A percentile compares a stretch with the other conserved stretches of the same genome.
Evolutionary conservation across 2,888 invertebrate species (phyloP).

Genomic region (Agrochola lota): DNA sequence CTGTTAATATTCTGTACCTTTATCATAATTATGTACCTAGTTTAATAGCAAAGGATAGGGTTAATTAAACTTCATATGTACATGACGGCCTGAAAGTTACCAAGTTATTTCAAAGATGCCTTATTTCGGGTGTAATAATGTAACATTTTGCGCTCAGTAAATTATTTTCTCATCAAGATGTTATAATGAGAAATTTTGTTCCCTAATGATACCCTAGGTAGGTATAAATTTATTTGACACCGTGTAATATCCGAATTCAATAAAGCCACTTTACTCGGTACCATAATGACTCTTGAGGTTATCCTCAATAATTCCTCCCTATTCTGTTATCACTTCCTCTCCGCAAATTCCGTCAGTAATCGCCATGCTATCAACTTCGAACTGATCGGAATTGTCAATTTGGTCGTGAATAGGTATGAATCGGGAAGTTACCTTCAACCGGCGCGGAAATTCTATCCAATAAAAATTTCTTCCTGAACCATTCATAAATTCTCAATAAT

Average conservation of each 20-base stretch:
- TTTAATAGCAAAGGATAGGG: background rate
- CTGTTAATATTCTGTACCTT: background rate
- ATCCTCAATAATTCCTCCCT: conserved; percentile 70
- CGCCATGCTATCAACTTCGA: conserved; percentile 71
- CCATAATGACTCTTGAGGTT: conserved; percentile 63
- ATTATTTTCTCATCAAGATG: conserved; percentile 57
- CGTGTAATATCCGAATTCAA: conserved; percentile 59
- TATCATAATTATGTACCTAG: background rate
- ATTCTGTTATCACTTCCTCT: conserved; percentile 71
- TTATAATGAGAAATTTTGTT: conserved; percentile 56
- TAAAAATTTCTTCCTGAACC: conserved; percentile 84
- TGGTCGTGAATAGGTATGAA: conserved; percentile 76
- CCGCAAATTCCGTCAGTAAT: conserved; percentile 69
- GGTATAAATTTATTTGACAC: conserved; percentile 59
- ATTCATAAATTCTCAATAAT: conserved; percentile 88
- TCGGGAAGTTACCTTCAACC: conserved; percentile 81
- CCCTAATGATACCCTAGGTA: background rate
- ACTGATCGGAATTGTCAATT: conserved; percentile 76
- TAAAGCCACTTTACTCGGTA: conserved; percentile 58
- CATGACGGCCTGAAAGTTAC: conserved; percentile 4
- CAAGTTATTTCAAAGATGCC: conserved; percentile 29
- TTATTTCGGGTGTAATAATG: conserved; percentile 35
- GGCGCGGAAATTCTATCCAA: conserved; percentile 82
- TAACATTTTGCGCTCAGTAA: conserved; percentile 41
- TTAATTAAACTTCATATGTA: conserved; percentile 13